phyloP scores from a whole-genome alignment of 2,797 vertebrate genomes.

The Chloroceryle inda region DNA sequence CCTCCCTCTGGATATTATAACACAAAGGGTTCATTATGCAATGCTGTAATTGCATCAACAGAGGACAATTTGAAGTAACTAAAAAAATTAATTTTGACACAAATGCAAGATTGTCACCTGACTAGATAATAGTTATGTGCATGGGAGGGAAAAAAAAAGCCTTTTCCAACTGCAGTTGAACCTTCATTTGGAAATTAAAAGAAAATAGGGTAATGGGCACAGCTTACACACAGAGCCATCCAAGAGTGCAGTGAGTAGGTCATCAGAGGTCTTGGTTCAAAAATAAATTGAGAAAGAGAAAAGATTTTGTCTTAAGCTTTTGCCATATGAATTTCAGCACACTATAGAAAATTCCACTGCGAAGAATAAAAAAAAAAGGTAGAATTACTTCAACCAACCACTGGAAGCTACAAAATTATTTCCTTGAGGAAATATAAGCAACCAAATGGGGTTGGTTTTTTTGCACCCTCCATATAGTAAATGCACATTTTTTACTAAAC shows the following conservation, averaged over 20 bases:
- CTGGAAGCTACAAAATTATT: neutral
- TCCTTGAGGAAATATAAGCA: neutral
- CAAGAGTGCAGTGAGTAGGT: neutral
- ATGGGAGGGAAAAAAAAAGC: neutral
- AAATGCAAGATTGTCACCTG: neutral
- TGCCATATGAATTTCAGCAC: neutral
- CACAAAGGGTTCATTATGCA: constrained; percentile 17
- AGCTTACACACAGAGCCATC: neutral
- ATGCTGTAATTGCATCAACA: constrained; percentile 11
- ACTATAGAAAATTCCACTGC: neutral
- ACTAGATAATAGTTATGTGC: neutral
- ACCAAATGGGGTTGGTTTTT: neutral
- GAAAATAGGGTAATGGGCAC: neutral
- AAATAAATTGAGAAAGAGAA: neutral
- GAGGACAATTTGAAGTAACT: neutral
- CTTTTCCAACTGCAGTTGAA: neutral
- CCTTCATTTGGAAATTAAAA: constrained; percentile 2
- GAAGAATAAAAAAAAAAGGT: too few relatives aligned
- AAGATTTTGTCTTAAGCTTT: neutral
- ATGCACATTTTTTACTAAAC: neutral
- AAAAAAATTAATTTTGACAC: constrained; percentile 52
- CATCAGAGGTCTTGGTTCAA: neutral
- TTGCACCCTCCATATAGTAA: neutral
- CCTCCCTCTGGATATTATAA: constrained; percentile 31
- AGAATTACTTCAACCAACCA: neutral